Percentiles rank a stretch among this genome's conserved stretches.
Conservation (phyloP, 2,888 invertebrate species). For the Incurvaria masculella region DNA sequence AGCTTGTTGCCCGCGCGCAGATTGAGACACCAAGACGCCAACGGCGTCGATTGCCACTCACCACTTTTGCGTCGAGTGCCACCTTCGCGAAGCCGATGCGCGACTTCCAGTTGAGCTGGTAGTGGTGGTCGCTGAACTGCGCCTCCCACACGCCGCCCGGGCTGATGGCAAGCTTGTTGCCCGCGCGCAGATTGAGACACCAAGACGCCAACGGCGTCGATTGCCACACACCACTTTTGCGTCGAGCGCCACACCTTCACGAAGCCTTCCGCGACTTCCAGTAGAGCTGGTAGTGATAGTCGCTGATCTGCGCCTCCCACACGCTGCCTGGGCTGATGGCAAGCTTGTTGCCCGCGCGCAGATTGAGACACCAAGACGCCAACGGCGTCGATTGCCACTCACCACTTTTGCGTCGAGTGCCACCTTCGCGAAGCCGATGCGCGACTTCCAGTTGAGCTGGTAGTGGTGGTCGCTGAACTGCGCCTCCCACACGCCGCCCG, state of each 20-base stretch:
- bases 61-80: conserved; percentile 89
- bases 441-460: conserved; percentile 86
- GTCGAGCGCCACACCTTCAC: conserved; percentile 93
- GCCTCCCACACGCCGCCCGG: conserved; percentile 97
- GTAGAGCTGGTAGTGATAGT: conserved; percentile 82
- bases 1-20: conserved; percentile 87
- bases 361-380: conserved; percentile 15
- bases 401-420: conserved; percentile 92
- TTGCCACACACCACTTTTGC: conserved; percentile 77
- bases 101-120: conserved; percentile 89
- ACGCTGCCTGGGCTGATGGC: conserved; percentile 96
- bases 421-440: conserved; percentile 95
- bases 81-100: conserved; percentile 96
- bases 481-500: conserved; percentile 94
- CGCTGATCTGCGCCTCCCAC: conserved; percentile 95
- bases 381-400: conserved; percentile 27
- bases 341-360: conserved; percentile 86
- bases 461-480: conserved; percentile 93
- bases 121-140: conserved; percentile 90
- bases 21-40: no score
- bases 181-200: no score
- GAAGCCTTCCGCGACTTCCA: conserved; percentile 94
- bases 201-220: no score
- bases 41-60: conserved; percentile 49
- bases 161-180: conserved; percentile 89